Evolutionary conservation across 2,888 invertebrate genomes (phyloP), one percentile per base, ranked within the genome.

Genomic region (Lomographa bimaculata): DNA sequence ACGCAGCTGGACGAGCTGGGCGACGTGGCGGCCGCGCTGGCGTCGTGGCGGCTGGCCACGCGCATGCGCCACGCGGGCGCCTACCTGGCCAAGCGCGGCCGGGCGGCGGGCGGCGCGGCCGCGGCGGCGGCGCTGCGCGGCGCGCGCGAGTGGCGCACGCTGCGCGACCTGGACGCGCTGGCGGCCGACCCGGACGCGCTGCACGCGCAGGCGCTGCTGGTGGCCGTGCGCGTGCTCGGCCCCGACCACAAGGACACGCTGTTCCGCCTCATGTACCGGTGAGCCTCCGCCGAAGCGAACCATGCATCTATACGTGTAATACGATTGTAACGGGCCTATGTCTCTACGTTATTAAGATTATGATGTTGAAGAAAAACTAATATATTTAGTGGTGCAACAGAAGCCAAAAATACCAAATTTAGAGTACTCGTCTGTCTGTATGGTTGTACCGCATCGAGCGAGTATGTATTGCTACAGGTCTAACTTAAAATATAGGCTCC

Each of bases 1-100:
- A 96, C 97, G 37, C 96, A 94, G 82, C 90, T 97, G 30, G 97
- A 97, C 79, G 97, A 97, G 79, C 94, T 94, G 76, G 94, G 94
- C 79, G 95, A 96, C 79, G 91, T 92, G 5, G 79, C 89, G 46
- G 91, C 91, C 18, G 94, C 96, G 40, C 81, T 96, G 39, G 83
- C 91, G 41, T 93, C 94, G 64, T 97, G 97, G 97, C 92, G 93
- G 32, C 91, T 91, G 60, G 97, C 95, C n/a, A 91, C 81, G 1
- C 58, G 54, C 37, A 30, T 75, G 24, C 62, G 71, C 0, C 59
- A 62, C 52, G 48, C 46, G 11, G 6, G 5, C 25, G 25, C 3
- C 12, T 25, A 25, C 25, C 7, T 25, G 14, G 14, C 7, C 25
- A 25, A 25, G 25, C 25, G 14, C 14, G 10, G 12, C 0, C 57